phyloP scores from a whole-genome alignment of 2,113 vertebrate genomes.

The Coreoperca whiteheadi region DNA sequence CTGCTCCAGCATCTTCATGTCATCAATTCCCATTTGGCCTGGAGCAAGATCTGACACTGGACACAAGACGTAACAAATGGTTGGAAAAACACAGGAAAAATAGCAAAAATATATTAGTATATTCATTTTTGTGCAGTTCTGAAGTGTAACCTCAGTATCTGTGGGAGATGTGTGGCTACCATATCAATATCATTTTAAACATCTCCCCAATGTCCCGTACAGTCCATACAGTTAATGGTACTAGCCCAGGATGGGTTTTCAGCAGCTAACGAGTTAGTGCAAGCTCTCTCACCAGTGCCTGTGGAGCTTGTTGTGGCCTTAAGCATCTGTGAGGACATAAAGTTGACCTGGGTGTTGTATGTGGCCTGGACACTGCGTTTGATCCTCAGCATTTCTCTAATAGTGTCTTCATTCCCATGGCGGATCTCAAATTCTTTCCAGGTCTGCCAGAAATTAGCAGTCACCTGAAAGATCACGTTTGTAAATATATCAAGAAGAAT shows the following conservation, averaged over 20 bases:
- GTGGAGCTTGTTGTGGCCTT: slow-evolving; percentile 89
- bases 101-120: no score
- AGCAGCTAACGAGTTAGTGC: background rate
- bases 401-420: slow-evolving; percentile 95
- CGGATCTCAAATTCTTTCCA: slow-evolving; percentile 97
- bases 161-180: background rate
- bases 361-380: slow-evolving; percentile 96
- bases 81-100: slow-evolving; percentile 8
- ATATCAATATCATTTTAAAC: background rate
- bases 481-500: background rate
- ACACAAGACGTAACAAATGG: slow-evolving; percentile 3
- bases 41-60: slow-evolving; percentile 91
- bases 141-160: background rate
- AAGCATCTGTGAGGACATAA: slow-evolving; percentile 96
- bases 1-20: slow-evolving; percentile 94
- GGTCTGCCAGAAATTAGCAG: slow-evolving; percentile 91
- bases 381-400: slow-evolving; percentile 93
- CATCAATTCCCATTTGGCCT: slow-evolving; percentile 89
- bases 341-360: slow-evolving; percentile 97
- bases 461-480: slow-evolving; percentile 81
- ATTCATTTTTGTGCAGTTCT: background rate
- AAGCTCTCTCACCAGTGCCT: slow-evolving; percentile 83
- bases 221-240: background rate
- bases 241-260: background rate
- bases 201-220: background rate